These are phyloP conservation scores for Corythornis cristatus DNA, from an alignment of 2,113 vertebrate species.

Conservation along the genomic window DNA sequence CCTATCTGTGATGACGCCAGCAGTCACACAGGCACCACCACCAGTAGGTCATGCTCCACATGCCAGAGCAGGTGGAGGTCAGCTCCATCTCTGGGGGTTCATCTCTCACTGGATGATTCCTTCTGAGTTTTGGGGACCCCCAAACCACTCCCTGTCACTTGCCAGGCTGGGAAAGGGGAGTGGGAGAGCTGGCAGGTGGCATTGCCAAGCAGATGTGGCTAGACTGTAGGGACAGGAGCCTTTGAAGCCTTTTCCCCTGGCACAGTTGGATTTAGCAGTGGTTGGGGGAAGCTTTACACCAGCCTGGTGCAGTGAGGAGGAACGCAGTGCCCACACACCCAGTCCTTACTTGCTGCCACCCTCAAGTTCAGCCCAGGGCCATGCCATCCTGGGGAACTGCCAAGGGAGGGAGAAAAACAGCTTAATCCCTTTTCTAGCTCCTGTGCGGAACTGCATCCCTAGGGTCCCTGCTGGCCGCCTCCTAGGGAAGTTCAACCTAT, in stretches of 20 bases:
- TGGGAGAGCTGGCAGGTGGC: accelerated
- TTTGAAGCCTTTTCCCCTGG: accelerated
- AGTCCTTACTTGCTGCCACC: accelerated
- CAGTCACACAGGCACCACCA: accelerated
- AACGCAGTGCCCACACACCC: accelerated
- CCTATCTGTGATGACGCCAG: accelerated
- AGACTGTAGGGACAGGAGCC: background rate
- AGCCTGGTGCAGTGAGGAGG: background rate
- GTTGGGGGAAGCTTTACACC: background rate
- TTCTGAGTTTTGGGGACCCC: background rate
- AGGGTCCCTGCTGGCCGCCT: background rate
- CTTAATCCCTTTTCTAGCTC: background rate
- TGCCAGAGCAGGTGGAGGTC: background rate
- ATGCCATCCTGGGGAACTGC: background rate
- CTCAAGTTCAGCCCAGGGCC: background rate
- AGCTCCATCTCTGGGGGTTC: background rate
- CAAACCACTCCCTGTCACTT: accelerated
- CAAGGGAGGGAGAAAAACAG: background rate
- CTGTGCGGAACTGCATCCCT: background rate
- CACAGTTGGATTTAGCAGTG: background rate
- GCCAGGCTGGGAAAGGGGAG: background rate
- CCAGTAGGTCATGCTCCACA: background rate
- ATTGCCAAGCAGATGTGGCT: background rate
- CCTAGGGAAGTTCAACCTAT: background rate
- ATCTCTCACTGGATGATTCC: background rate